Percentiles rank a stretch among this genome's conserved stretches.
These are phyloP conservation scores for Beris chalybata DNA, from an alignment of 2,888 invertebrate species.

Conservation along the genomic window DNA sequence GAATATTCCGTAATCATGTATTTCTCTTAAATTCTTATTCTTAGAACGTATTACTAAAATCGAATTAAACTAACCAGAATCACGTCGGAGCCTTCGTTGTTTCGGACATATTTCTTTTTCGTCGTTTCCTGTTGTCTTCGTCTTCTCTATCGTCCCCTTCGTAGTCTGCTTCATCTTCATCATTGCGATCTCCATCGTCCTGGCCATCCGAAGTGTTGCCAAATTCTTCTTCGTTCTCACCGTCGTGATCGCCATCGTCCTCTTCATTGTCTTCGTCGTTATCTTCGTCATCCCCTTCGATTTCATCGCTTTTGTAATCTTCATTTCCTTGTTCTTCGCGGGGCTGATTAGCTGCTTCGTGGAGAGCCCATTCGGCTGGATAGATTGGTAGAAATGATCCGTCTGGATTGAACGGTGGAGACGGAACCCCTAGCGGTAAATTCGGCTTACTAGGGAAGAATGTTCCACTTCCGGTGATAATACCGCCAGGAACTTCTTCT, in stretches of 20 bases:
- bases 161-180: slow-evolving; percentile 14
- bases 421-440: not conserved
- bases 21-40: not conserved
- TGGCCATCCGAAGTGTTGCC: not conserved
- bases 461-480: slow-evolving; percentile 11
- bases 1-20: slow-evolving; percentile 19
- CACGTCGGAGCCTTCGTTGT: slow-evolving; percentile 4
- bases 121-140: slow-evolving; percentile 13
- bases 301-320: not conserved
- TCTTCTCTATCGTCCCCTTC: slow-evolving; percentile 3
- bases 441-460: slow-evolving; percentile 10
- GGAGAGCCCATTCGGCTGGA: slow-evolving; percentile 10
- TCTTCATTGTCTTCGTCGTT: not conserved
- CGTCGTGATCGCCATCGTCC: not conserved
- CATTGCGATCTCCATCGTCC: not conserved
- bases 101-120: slow-evolving; percentile 13
- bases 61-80: not conserved
- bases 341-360: no score
- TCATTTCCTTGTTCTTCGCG: not conserved
- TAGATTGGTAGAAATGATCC: slow-evolving; percentile 17
- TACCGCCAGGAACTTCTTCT: not conserved
- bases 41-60: not conserved
- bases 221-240: not conserved
- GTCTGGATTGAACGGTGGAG: not conserved
- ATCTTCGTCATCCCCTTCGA: not conserved